Evolutionary conservation across 2,797 vertebrate species (phyloP).

Genomic region (Tauraco hartlaubi): DNA sequence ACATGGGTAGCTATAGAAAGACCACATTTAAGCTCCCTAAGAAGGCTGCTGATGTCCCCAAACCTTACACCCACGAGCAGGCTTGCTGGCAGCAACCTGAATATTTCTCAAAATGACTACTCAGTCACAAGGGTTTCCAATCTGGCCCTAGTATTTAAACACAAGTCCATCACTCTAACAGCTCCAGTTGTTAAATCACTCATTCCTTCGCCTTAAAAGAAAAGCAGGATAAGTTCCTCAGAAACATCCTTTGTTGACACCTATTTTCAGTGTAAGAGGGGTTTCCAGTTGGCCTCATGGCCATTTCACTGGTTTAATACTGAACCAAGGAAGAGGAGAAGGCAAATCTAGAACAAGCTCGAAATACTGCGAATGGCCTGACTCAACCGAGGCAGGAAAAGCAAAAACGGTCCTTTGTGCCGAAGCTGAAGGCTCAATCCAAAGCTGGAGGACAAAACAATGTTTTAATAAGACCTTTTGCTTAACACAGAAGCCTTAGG

Average conservation of each 20-base stretch:
- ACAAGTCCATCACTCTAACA: not conserved
- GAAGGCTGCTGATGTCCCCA: not conserved
- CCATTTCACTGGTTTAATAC: not conserved
- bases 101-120: not conserved
- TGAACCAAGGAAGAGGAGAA: not conserved
- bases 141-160: not conserved
- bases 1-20: not conserved
- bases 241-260: not conserved
- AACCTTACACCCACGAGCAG: not conserved
- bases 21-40: not conserved
- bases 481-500: not conserved
- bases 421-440: not conserved
- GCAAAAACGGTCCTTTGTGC: not conserved
- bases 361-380: not conserved
- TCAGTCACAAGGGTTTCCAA: not conserved
- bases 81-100: not conserved
- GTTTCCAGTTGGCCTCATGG: accelerated
- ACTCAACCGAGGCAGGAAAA: not conserved
- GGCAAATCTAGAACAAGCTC: not conserved
- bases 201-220: not conserved
- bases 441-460: accelerated
- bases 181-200: not conserved
- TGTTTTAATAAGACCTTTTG: not conserved
- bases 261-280: not conserved
- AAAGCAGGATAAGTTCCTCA: not conserved